phyloP scores from a whole-genome alignment of 92 coral and sea anemone species.

The Bergia sp. region DNA sequence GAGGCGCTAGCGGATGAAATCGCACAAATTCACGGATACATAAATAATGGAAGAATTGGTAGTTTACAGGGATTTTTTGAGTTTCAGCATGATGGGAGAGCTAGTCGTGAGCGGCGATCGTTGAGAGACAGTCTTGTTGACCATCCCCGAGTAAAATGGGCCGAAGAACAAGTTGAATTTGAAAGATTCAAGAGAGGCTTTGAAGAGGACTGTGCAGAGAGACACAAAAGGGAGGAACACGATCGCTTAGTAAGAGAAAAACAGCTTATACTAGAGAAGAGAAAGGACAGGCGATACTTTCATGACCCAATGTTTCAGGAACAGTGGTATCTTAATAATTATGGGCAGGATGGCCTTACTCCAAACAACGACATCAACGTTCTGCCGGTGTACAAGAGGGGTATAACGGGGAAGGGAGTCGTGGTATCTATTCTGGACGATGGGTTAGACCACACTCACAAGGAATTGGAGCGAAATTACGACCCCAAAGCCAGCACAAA shows the following conservation, averaged over 20 bases:
- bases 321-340: conserved; percentile 86
- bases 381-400: conserved; percentile 81
- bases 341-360: conserved; percentile 68
- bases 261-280: conserved; percentile 32
- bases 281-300: conserved; percentile 60
- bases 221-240: conserved; percentile 49
- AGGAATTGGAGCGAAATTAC: conserved; percentile 85
- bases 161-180: conserved; percentile 76
- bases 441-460: conserved; percentile 86
- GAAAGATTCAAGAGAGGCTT: conserved; percentile 78
- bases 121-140: conserved; percentile 63
- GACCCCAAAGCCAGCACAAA: conserved; percentile 88
- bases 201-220: neutral
- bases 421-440: conserved; percentile 89
- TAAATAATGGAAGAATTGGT: conserved; percentile 76
- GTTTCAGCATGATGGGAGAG: conserved; percentile 68
- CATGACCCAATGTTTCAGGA: conserved; percentile 69
- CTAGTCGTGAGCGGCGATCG: conserved; percentile 63
- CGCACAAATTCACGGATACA: conserved; percentile 77
- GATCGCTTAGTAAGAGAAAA: conserved; percentile 56
- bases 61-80: conserved; percentile 74
- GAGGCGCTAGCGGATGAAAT: conserved; percentile 74
- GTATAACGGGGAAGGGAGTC: conserved; percentile 83
- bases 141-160: conserved; percentile 89
- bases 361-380: conserved; percentile 78